Evolutionary conservation across 2,113 vertebrate species (phyloP).

Genomic region (Prionailurus bengalensis): DNA sequence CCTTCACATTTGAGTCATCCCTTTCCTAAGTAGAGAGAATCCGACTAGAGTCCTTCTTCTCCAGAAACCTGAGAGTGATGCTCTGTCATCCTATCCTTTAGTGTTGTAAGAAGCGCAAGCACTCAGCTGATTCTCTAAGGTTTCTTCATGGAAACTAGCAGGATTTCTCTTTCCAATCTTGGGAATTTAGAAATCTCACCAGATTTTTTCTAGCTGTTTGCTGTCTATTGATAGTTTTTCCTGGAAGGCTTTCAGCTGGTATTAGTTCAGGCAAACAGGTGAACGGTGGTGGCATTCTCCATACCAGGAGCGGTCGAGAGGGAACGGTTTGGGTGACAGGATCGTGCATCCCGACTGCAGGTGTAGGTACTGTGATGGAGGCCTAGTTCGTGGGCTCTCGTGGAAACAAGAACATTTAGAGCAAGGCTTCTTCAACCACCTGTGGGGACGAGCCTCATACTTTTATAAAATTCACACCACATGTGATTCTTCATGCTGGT

Average conservation of each 20-base stretch:
- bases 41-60: background rate
- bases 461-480: background rate
- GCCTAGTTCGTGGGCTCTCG: background rate
- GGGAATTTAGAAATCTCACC: background rate
- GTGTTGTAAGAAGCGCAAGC: accelerated
- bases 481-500: background rate
- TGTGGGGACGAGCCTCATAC: background rate
- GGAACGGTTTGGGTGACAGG: background rate
- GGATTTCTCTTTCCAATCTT: constrained; percentile 15
- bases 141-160: background rate
- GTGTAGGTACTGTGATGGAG: background rate
- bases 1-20: background rate
- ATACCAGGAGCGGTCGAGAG: background rate
- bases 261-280: background rate
- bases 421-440: background rate
- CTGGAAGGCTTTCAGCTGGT: background rate
- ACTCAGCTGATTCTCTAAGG: background rate
- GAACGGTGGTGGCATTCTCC: background rate
- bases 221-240: background rate
- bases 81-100: background rate
- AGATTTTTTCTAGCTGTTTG: background rate
- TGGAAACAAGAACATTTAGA: background rate
- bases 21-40: background rate
- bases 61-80: background rate
- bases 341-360: background rate